A percentile compares a stretch with the other conserved stretches of the same genome.
Evolutionary conservation across 2,888 invertebrate species (phyloP).

Genomic region (Sphecodes monilicornis): DNA sequence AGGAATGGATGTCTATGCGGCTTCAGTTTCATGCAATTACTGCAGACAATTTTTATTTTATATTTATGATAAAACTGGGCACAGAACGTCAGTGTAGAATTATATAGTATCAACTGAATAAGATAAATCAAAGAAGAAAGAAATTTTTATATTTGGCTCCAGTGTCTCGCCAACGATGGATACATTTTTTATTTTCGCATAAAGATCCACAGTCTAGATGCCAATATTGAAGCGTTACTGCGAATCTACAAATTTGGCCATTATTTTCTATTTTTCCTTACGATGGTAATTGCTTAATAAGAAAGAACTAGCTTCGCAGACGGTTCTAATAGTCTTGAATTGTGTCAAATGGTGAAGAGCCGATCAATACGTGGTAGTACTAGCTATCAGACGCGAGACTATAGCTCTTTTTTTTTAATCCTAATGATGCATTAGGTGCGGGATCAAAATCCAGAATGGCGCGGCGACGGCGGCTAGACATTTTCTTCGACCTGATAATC

Average conservation of each 20-base stretch:
- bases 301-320: background rate
- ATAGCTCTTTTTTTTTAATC: background rate
- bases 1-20: too few species aligned
- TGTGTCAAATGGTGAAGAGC: background rate
- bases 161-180: too few species aligned
- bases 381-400: background rate
- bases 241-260: background rate
- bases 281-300: background rate
- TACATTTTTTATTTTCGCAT: too few species aligned
- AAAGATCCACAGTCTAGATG: background rate
- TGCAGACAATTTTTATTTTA: too few species aligned
- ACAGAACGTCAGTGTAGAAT: background rate
- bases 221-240: background rate
- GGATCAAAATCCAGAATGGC: slow-evolving; percentile 2
- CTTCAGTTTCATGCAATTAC: too few species aligned
- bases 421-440: background rate
- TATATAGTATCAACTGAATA: background rate
- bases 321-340: background rate
- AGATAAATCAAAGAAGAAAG: background rate
- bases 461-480: slow-evolving; percentile 7
- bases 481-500: background rate
- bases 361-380: background rate
- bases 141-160: too few species aligned
- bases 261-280: background rate
- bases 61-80: background rate